Percentiles rank a stretch among this genome's conserved stretches.
Conservation (phyloP, 2,888 invertebrate genomes). For the Cantharis rustica region DNA sequence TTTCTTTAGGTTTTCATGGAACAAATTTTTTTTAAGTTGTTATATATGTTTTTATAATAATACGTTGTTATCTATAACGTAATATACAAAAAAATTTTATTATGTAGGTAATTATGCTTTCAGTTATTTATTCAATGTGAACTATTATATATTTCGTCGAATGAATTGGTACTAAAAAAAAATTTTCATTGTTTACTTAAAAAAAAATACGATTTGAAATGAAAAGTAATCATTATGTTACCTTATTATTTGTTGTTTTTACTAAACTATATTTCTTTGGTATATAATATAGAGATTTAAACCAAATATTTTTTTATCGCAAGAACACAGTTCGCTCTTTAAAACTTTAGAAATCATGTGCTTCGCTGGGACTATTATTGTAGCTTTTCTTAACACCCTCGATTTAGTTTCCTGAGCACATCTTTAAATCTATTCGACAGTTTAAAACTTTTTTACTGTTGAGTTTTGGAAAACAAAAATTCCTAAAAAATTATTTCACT, state of each 20-base stretch:
- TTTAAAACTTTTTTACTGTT: not conserved
- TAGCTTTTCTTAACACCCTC: conserved; percentile 6
- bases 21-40: not conserved
- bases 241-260: not conserved
- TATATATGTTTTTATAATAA: no score
- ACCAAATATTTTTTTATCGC: conserved; percentile 17
- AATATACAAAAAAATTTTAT: no score
- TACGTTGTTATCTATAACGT: no score
- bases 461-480: not conserved
- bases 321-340: conserved; percentile 2
- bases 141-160: no score
- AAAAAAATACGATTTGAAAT: not conserved
- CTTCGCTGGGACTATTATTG: conserved; percentile 7
- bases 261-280: not conserved
- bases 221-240: not conserved
- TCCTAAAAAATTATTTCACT: not conserved
- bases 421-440: conserved; percentile 7
- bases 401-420: conserved; percentile 9
- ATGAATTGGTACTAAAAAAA: no score
- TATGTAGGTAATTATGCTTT: not conserved
- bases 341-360: conserved; percentile 7
- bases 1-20: not conserved
- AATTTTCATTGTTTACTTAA: not conserved
- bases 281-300: not conserved
- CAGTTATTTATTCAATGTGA: not conserved